These are phyloP conservation scores for Acleris literana DNA, from an alignment of 2,888 invertebrate genomes.

Conservation along the genomic window DNA sequence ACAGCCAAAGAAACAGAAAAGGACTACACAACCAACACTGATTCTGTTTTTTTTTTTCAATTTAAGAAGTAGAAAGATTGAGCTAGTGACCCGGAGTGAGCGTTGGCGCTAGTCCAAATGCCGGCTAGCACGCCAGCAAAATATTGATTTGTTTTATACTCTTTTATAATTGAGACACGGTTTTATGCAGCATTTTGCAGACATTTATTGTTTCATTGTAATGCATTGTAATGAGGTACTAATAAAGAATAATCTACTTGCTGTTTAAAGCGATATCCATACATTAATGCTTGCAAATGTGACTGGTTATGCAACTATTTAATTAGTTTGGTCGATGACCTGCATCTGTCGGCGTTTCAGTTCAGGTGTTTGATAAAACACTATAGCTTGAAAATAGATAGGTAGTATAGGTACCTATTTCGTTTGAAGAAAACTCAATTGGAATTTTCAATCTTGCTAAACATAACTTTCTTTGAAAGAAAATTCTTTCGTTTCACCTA, in stretches of 20 bases:
- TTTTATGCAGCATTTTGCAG: conserved; percentile 11
- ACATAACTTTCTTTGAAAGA: no score
- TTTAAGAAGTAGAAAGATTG: conserved; percentile 46
- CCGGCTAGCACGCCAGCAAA: conserved; percentile 40
- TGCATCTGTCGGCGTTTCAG: background rate
- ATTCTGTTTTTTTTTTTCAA: conserved; percentile 15
- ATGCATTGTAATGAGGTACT: background rate
- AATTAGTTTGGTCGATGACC: conserved; percentile 25
- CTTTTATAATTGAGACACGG: conserved; percentile 24
- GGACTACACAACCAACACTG: no score
- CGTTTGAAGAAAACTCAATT: no score
- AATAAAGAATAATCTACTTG: background rate
- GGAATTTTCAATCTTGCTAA: no score
- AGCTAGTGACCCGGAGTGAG: conserved; percentile 46
- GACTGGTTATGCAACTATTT: conserved; percentile 29
- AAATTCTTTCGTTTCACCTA: no score
- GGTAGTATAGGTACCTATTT: no score
- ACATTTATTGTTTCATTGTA: conserved; percentile 11
- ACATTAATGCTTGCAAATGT: conserved; percentile 8
- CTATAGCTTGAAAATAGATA: no score
- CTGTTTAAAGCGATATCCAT: no score
- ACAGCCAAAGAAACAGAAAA: background rate
- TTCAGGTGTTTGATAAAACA: no score
- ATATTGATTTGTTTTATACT: conserved; percentile 39
- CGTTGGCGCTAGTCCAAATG: conserved; percentile 51